Evolutionary conservation across 2,888 invertebrate genomes (phyloP), one percentile per base, ranked within the genome.

Genomic region (Hyalella azteca): DNA sequence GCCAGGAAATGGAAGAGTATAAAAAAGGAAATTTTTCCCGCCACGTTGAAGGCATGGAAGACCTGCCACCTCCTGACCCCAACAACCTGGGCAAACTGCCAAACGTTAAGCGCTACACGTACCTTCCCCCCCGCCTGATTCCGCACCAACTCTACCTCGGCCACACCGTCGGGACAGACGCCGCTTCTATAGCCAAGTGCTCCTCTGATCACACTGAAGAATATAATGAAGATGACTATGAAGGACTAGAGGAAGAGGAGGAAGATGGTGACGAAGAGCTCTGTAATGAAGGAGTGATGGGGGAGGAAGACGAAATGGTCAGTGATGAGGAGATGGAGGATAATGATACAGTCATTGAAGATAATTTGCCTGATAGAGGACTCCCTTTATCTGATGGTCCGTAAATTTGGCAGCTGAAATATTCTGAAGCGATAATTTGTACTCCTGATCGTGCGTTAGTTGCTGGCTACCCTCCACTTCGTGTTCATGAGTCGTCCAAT

Each of bases 21-120:
- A 82, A 82, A 54, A 77, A 81, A n/a, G 82, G 82, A 15, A 82
- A 81, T 76, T 82, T 81, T 50, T 45, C 26, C 40, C 40, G 75
- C 32, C 45, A 75, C 13, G 75, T 75, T 0, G 75, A 75, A 26
- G 75, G 75, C n/a, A 75, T 75, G 75, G 75, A 75, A 5, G 75
- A 75, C 11, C 45, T 75, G 26, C 75, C 75, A 15, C 75, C 75
- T 15, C 75, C 75, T 0, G 75, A 75, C 75, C 75, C 75, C 40
- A 75, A 41, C 40, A 75, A 45, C 40, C 40, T 45, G 26, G 75
- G 75, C 0, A 75, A 75, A 32, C 13, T 75, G 22, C 75, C 75
- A 13, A 75, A 75, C 75, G 2, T 45, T 1, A 75, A 45, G 36
- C 40, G 45, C 3, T 75, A 75, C 75, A 13, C 40, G 1, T 75